Evolutionary conservation across 2,113 vertebrate species (phyloP).

Genomic region (Cavia porcellus): DNA sequence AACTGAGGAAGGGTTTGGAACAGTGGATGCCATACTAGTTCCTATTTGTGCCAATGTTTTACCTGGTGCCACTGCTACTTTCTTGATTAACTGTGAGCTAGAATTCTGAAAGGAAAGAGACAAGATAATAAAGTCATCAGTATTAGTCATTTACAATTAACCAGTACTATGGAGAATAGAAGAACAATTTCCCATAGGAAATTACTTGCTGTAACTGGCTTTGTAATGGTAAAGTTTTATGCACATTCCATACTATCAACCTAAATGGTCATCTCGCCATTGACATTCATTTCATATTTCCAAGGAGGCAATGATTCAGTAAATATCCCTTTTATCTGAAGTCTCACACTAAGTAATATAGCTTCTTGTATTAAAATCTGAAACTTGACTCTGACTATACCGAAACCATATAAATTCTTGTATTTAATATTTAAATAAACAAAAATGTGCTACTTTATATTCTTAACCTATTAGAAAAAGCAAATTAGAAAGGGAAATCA

Average conservation of each 20-base stretch:
- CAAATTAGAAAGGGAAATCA: constrained; percentile 38
- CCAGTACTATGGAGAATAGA: neutral
- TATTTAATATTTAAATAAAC: constrained; percentile 57
- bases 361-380: constrained; percentile 34
- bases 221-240: neutral
- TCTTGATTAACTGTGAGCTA: constrained; percentile 87
- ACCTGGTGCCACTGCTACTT: constrained; percentile 87
- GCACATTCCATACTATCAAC: neutral
- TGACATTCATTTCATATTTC: neutral
- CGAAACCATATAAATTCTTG: neutral
- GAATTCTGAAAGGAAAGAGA: constrained; percentile 84
- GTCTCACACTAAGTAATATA: neutral
- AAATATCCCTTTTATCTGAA: neutral
- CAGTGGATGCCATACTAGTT: constrained; percentile 84
- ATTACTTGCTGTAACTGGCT: neutral
- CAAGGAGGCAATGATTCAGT: neutral
- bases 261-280: neutral
- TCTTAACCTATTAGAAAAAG: constrained; percentile 12
- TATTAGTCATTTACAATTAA: constrained; percentile 9
- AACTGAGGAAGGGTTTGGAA: constrained; percentile 86
- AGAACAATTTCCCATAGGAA: constrained; percentile 29
- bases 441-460: constrained; percentile 22
- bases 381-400: neutral
- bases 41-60: constrained; percentile 86
- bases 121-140: constrained; percentile 18